Conservation (phyloP, 2,797 vertebrate genomes). For the Gymnodraco acuticeps region DNA sequence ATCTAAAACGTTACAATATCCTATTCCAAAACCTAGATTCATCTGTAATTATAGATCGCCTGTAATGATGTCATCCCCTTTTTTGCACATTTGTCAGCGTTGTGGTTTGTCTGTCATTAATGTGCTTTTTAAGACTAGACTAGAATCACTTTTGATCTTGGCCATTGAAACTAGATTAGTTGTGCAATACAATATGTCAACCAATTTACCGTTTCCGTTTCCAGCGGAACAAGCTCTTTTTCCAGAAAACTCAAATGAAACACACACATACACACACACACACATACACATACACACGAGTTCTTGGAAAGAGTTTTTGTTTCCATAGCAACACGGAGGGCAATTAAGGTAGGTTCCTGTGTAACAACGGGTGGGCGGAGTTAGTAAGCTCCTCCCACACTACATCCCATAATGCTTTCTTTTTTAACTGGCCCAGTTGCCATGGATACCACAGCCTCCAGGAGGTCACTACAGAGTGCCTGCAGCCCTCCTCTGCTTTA, state of each 20-base stretch:
- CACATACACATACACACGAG: conserved; percentile 8
- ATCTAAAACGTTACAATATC: no score
- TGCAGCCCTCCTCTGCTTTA: conserved; percentile 42
- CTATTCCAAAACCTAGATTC: no score
- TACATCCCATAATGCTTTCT: conserved; percentile 63
- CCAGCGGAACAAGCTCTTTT: background rate
- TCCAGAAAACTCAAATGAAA: background rate
- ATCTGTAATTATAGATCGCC: no score
- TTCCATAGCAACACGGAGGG: conserved; percentile 67
- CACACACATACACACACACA: conserved; percentile 20
- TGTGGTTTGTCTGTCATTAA: no score
- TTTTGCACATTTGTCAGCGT: no score
- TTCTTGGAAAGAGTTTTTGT: conserved; percentile 62
- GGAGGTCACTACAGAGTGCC: conserved; percentile 62
- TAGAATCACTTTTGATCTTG: no score
- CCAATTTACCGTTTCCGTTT: conserved; percentile 2
- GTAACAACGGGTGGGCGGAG: conserved; percentile 59
- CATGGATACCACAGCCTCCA: conserved; percentile 58
- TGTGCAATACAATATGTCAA: background rate
- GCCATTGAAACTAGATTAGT: background rate
- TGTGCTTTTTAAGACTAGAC: no score
- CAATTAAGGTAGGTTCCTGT: conserved; percentile 66
- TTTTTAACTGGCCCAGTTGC: conserved; percentile 53
- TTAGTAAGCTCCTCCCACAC: conserved; percentile 58
- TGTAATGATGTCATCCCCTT: no score